Conservation (phyloP, 2,113 vertebrate species). For the Columbina picui region DNA sequence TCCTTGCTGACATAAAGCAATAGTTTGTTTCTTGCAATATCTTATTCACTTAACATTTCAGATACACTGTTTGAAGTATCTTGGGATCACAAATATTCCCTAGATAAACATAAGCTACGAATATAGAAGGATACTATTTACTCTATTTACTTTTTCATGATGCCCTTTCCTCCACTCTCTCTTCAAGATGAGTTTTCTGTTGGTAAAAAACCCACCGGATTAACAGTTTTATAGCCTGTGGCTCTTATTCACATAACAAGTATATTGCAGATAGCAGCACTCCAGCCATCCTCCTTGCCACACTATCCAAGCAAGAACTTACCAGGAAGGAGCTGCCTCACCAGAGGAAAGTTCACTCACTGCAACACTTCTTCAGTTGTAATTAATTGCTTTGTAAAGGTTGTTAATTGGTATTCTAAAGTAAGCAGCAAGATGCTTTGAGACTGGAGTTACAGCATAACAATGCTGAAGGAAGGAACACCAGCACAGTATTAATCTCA, state of each 20-base stretch:
- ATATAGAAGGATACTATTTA: background rate
- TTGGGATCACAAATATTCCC: background rate
- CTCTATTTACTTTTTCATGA: background rate
- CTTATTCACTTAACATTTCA: constrained; percentile 3
- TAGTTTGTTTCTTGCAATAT: background rate
- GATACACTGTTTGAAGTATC: background rate
- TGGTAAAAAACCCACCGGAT: background rate
- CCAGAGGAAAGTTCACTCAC: rapidly evolving
- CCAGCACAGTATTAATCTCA: background rate
- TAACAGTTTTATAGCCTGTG: background rate
- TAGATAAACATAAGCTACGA: background rate
- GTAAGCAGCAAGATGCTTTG: background rate
- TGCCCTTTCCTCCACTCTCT: background rate
- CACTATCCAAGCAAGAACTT: background rate
- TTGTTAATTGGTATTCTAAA: background rate
- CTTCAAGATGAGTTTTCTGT: background rate
- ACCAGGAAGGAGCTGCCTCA: background rate
- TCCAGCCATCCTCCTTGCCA: background rate
- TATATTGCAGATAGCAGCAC: background rate
- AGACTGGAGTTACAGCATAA: background rate
- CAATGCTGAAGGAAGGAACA: background rate
- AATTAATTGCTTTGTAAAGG: background rate
- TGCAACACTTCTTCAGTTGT: background rate
- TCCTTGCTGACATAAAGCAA: background rate
- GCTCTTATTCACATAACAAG: background rate